Evolutionary conservation across 2,113 vertebrate species (phyloP), one percentile per base, ranked within the genome.

Genomic region (Megatriorchis doriae): DNA sequence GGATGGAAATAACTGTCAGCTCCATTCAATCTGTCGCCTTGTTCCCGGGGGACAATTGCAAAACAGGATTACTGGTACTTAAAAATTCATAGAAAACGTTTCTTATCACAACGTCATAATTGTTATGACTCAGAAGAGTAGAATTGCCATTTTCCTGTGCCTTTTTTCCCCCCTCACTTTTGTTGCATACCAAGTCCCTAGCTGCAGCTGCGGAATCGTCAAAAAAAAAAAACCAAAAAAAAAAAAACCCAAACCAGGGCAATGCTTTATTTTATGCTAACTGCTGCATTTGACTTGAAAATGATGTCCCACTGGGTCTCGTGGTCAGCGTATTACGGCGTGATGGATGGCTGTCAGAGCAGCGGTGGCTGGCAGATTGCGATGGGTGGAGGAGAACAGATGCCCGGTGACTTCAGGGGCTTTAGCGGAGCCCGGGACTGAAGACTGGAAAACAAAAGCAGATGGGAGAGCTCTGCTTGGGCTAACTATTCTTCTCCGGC

Each of bases 281-380:
- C 97, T 92, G 98, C 98, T 98, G 97, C 97, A 98, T 98, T 98
- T 97, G 98, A 98, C 98, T 98, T 98, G 98, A 98, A 98, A 98
- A 98, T 98, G 91, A 94, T 45, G 94, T 98, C 98, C 98, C 98
- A 97, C 84, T 97, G 98, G 98, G 98, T 98, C 97, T 97, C 61
- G 98, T 98, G 98, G 97, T 98, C 98, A 98, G 98, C 98, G 97
- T 96, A 96, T 98, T 98, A 93, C 79, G 1, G 77, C 42, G 92
- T 99, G 98, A 99, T 99, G 98, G 99, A 99, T 99, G 99, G 98
- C 98, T 99, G 98, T 98, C 99, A 98, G 94, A 94, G 94, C 36
- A 81, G 96, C 86, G 29, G 92, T 96, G 96, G 90, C 56, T 81
- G 98, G 98, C 98, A 98, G 98, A 98, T 99, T 98, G 98, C 91